These are phyloP conservation scores for Drosophila parabipectinata DNA, from an alignment of 1,140 invertebrate genomes.

Conservation along the genomic window DNA sequence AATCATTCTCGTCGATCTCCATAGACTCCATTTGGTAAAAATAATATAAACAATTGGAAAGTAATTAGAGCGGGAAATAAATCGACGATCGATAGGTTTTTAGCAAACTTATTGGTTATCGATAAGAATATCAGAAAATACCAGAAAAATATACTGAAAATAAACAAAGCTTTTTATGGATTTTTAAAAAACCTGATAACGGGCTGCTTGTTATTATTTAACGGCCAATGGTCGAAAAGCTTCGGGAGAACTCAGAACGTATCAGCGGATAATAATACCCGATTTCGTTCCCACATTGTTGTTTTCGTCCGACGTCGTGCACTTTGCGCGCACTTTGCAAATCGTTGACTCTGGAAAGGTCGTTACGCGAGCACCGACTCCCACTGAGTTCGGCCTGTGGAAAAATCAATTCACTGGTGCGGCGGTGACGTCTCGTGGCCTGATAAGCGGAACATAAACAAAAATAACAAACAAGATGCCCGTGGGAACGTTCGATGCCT, in stretches of 20 bases:
- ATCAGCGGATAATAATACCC: not conserved
- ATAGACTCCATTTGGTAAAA: constrained; percentile 28
- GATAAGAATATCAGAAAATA: not conserved
- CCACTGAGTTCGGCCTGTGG: constrained; percentile 22
- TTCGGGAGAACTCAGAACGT: not conserved
- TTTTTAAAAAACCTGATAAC: no score
- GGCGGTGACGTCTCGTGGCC: constrained; percentile 2
- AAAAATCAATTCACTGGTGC: constrained; percentile 69
- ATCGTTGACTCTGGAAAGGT: constrained; percentile 65
- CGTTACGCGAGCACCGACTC: constrained; percentile 41
- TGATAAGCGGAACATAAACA: constrained; percentile 7
- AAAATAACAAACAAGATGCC: constrained; percentile 31
- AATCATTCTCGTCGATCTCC: constrained; percentile 66
- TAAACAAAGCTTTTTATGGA: no score
- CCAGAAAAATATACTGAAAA: no score
- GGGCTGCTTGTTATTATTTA: not conserved
- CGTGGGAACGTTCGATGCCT: constrained; percentile 70
- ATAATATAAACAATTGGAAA: constrained; percentile 16
- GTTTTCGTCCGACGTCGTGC: constrained; percentile 12
- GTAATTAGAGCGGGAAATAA: not conserved
- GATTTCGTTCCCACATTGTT: constrained; percentile 34
- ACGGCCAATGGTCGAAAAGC: not conserved
- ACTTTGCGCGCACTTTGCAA: constrained; percentile 47
- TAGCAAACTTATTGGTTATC: not conserved
- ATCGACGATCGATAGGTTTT: not conserved